Base-by-base conservation (phyloP, 2,888 invertebrate genomes). In the Ceriagrion tenellum region DNA sequence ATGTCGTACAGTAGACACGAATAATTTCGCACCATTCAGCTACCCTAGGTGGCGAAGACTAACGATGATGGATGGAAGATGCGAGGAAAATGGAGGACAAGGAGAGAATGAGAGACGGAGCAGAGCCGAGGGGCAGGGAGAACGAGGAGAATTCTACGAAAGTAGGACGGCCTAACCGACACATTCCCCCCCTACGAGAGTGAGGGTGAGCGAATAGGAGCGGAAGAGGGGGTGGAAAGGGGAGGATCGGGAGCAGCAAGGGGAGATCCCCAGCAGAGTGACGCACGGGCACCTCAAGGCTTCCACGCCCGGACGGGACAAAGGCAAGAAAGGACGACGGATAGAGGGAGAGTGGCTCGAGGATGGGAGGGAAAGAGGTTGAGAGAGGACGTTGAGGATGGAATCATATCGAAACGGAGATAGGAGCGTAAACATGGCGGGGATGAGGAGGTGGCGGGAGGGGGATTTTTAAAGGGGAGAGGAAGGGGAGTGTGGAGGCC, bases 161-260 rank as follows among this genome's bases (percentile, higher is more conserved):
- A 91, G 91, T 91, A 91, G 91, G 91, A 40, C 91, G 91, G 91
- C 91, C 63, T 91, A 40, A 23, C 91, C 63, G 63, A 91, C 91
- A 63, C 90, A 90, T 35, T 56, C 90, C 59, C 90, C 59, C 91
- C 8, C n/a, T 56, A 23, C 18, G 18, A 23, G 59, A 59, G 59
- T 4, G 59, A 23, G 59, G 59, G 47, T 4, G 47, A 8, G 47
- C 2, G 47, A 47, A 8, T 47, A 47, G 47, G 47, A 8, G 47
- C 8, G 18, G 59, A 20, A 16, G 59, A 59, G 59, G 59, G 23
- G 20, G 59, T 59, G 59, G 47, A 4, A 47, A 47, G 47, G 47
- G 47, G 47, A 4, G 47, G 47, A 47, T 47, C 2, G 47, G 47
- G 47, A 47, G 47, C 47, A 8, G 4, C 47, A 47, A 47, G 47